phyloP scores from a whole-genome alignment of 2,888 invertebrate species.

The Dugesia japonica region DNA sequence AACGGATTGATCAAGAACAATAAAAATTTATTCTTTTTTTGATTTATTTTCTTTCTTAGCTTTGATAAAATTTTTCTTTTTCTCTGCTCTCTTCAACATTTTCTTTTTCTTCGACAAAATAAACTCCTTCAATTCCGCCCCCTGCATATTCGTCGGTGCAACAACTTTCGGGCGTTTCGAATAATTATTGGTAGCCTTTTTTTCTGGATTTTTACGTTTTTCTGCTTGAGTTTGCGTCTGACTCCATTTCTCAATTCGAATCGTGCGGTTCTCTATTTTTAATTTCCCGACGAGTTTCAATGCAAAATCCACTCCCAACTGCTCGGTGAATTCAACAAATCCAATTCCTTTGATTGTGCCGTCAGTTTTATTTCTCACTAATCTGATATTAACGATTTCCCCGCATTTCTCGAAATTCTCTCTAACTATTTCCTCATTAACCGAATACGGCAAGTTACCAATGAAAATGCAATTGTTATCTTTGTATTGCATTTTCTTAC shows the following conservation, averaged over 20 bases:
- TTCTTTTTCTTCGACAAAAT: neutral
- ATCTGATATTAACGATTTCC: neutral
- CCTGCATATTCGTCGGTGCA: neutral
- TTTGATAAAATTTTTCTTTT: neutral
- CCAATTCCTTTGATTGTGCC: conserved; percentile 11
- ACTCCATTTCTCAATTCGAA: neutral
- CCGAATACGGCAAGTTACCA: neutral
- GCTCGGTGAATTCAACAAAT: neutral
- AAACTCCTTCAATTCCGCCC: neutral
- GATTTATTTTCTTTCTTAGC: neutral
- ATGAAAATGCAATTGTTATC: neutral
- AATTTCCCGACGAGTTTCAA: neutral
- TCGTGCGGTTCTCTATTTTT: neutral
- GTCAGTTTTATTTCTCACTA: neutral
- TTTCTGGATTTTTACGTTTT: neutral
- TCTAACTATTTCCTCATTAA: conserved; percentile 3
- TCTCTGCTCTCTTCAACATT: neutral
- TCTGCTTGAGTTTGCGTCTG: neutral
- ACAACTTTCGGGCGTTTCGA: neutral
- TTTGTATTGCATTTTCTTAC: neutral
- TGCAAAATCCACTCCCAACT: neutral
- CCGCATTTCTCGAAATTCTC: neutral
- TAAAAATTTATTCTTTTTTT: neutral
- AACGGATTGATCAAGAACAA: no score
- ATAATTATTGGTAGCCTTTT: neutral